Conservation (phyloP, 35 echinoderm and acorn worm species). For the Eucidaris tribuloides region DNA sequence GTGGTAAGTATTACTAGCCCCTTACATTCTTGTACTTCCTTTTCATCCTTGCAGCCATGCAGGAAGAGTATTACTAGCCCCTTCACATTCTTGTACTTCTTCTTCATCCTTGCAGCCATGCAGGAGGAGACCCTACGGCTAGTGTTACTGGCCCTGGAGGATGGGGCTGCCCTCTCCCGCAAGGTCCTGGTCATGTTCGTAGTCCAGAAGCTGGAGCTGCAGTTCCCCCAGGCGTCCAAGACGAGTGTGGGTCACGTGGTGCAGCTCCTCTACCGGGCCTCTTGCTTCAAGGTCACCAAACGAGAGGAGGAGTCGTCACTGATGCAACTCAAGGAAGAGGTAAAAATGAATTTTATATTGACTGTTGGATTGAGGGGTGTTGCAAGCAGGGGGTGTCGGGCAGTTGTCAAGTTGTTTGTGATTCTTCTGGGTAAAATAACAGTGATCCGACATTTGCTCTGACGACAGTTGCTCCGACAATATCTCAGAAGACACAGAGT, state of each 20-base stretch:
- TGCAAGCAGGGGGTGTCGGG: too few species aligned
- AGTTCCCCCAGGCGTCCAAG: slow-evolving; percentile 97
- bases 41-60: too few species aligned
- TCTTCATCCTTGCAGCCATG: slow-evolving; percentile 74
- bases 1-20: too few species aligned
- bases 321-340: slow-evolving; percentile 99
- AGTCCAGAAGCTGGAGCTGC: slow-evolving; percentile 85
- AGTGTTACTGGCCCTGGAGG: slow-evolving; percentile 85
- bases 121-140: slow-evolving; percentile 96
- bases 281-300: slow-evolving; percentile 98
- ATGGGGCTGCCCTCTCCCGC: slow-evolving; percentile 86
- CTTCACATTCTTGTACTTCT: too few species aligned
- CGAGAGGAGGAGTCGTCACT: slow-evolving; percentile 89
- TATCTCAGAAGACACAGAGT: too few species aligned
- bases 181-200: slow-evolving; percentile 99
- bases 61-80: neutral
- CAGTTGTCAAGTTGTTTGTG: too few species aligned
- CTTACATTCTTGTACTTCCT: too few species aligned
- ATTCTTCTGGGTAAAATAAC: too few species aligned
- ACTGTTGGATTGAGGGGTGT: too few species aligned
- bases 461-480: too few species aligned
- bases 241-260: slow-evolving; percentile 98
- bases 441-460: too few species aligned
- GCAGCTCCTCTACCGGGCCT: slow-evolving; percentile 95
- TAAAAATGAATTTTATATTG: too few species aligned